Evolutionary conservation across 2,888 invertebrate species (phyloP).

Genomic region (Charanyca ferruginea): DNA sequence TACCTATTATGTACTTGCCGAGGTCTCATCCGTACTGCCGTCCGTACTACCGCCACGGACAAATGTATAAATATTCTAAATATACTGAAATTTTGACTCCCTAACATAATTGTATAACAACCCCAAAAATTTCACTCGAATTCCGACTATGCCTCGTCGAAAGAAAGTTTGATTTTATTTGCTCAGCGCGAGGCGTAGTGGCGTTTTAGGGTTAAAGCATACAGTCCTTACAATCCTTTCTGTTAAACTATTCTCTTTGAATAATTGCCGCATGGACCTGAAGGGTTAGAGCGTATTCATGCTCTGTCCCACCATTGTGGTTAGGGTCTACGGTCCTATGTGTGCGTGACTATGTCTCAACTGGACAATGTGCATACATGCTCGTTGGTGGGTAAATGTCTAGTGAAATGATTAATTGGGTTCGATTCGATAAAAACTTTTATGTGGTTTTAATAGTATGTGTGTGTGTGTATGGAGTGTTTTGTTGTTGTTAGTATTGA

Average conservation of each 20-base stretch:
- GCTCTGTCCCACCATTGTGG: conserved; percentile 87
- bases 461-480: conserved; percentile 13
- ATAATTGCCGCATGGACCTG: conserved; percentile 91
- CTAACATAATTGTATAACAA: conserved; percentile 37
- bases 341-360: conserved; percentile 66
- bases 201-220: conserved; percentile 57
- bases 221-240: conserved; percentile 89
- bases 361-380: conserved; percentile 73
- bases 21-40: conserved; percentile 84
- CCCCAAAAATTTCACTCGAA: conserved; percentile 35
- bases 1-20: conserved; percentile 85
- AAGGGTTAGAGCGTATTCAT: conserved; percentile 90
- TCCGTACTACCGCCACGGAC: conserved; percentile 79
- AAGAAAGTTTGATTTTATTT: conserved; percentile 59
- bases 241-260: conserved; percentile 91
- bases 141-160: conserved; percentile 27
- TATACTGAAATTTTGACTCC: conserved; percentile 85
- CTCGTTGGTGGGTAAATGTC: conserved; percentile 62
- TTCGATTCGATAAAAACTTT: conserved; percentile 59
- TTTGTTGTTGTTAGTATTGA: conserved; percentile 23
- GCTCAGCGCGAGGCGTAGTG: conserved; percentile 33
- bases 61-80: conserved; percentile 90
- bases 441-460: conserved; percentile 53
- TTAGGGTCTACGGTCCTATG: conserved; percentile 73
- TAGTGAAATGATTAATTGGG: conserved; percentile 69